Evolutionary conservation across 1,140 invertebrate genomes (phyloP), one percentile per base, ranked within the genome.

Genomic region (Orius insidiosus): DNA sequence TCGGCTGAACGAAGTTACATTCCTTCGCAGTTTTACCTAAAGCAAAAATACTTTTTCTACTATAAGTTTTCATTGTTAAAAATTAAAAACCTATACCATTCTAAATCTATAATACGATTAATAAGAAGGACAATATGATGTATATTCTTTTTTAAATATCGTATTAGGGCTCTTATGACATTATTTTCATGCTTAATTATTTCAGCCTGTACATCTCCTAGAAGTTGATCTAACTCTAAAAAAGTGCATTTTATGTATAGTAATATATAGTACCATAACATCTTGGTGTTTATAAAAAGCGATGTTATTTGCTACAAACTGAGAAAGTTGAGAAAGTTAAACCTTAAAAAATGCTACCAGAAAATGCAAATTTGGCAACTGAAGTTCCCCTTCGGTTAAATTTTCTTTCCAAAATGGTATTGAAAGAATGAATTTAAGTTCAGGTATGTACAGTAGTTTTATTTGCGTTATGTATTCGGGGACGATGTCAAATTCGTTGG

Each of bases 341-440:
- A 24, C 7, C 3, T 24, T 24, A 24, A 24, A 24, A 24, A 24
- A 24, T 24, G 24, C 24, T 47, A 54, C 52, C 44, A 52, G 75
- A 57, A 78, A 83, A 51, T 78, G 72, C 48, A 84, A 67, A 49
- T 72, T 68, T 10, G 71, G 70, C 42, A 82, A 62, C 40, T 72
- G 54, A 49, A 60, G 59, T 24, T 76, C 63, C 15, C 72, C 63
- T 37, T 55, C 60, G 24, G 57, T 62, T 46, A 68, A 66, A 47
- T 68, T 60, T 1, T 66, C 59, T 32, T 65, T 66, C 70, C 75
- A 77, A 41, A 69, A 62, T 30, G 72, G 74, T 3, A 88, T 69
- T 1, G 72, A 75, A 2, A 88, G 60, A 32, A 87, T 61, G 63
- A 82, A 85, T 0, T 84, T 82, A 49, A 88, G 68, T 64, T 87